Percentiles rank a stretch among this genome's conserved stretches.
Evolutionary conservation across 2,888 invertebrate genomes (phyloP).

Genomic region (Drosophila emarginata): DNA sequence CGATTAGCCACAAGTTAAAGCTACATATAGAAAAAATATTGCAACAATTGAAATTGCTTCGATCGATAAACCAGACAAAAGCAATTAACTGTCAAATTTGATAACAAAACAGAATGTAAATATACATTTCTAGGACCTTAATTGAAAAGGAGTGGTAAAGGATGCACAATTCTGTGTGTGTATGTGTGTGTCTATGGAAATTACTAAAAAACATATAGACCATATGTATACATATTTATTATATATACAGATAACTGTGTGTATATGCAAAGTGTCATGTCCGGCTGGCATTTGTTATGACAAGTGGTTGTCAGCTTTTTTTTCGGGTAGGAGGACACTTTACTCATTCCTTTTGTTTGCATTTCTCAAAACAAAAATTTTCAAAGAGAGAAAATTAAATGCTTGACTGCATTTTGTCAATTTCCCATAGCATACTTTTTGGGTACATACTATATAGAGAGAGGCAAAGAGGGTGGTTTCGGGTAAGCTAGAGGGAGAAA

Average conservation of each 20-base stretch:
- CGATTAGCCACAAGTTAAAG: conserved; percentile 43
- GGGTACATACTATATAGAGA: background rate
- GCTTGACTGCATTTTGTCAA: conserved; percentile 6
- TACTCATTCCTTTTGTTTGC: conserved; percentile 42
- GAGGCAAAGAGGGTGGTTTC: conserved; percentile 10
- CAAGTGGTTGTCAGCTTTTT: conserved; percentile 57
- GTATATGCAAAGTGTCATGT: conserved; percentile 36
- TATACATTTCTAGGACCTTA: conserved; percentile 41
- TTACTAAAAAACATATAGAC: conserved; percentile 58
- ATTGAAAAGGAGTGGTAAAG: conserved; percentile 56
- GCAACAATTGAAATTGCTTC: conserved; percentile 53
- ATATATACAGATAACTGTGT: background rate
- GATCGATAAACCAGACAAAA: conserved; percentile 48
- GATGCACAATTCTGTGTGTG: conserved; percentile 14
- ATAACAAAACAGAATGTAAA: conserved; percentile 54
- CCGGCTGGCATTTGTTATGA: conserved; percentile 66
- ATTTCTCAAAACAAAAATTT: conserved; percentile 32
- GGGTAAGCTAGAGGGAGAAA: conserved; percentile 21
- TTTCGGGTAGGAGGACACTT: background rate
- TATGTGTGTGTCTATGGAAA: conserved; percentile 40
- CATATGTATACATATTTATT: conserved; percentile 32
- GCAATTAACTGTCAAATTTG: conserved; percentile 66
- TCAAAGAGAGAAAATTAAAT: conserved; percentile 8
- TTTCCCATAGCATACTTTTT: conserved; percentile 5
- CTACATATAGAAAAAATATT: conserved; percentile 44